phyloP scores from a whole-genome alignment of 2,888 invertebrate species.

The Nomada lathburiana region DNA sequence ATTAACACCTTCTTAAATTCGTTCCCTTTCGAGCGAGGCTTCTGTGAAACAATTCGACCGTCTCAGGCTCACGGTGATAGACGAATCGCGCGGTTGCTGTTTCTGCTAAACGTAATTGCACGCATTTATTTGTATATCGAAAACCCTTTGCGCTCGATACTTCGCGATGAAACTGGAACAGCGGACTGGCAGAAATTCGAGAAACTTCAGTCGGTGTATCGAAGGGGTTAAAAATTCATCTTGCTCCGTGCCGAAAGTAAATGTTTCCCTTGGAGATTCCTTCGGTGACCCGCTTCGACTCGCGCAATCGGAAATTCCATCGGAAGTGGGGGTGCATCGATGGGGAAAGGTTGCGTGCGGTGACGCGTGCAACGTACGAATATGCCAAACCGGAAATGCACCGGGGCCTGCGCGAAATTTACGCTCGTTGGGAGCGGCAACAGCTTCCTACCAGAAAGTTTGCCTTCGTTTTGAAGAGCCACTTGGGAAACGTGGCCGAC shows the following conservation, averaged over 20 bases:
- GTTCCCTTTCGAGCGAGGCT: no score
- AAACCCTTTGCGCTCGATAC: no score
- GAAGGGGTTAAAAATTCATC: background rate
- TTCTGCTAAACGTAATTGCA: no score
- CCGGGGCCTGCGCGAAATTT: background rate
- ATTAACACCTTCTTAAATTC: no score
- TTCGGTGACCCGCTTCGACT: background rate
- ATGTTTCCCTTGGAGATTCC: background rate
- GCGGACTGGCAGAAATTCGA: no score
- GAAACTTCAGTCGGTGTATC: background rate
- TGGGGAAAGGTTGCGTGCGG: background rate
- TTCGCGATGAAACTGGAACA: no score
- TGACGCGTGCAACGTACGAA: background rate
- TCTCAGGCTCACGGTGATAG: no score
- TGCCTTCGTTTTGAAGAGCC: no score
- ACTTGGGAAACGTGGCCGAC: background rate
- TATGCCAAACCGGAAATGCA: background rate
- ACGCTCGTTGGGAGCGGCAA: background rate
- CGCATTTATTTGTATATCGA: no score
- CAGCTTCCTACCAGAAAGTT: background rate
- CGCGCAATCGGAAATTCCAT: slow-evolving; percentile 13
- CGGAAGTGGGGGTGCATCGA: background rate
- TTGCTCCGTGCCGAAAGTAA: background rate
- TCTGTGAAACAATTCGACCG: no score
- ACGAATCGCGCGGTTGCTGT: no score